Percentiles rank a stretch among this genome's conserved stretches.
Conservation (phyloP, 2,797 vertebrate species). For the Epinephelus awoara region DNA sequence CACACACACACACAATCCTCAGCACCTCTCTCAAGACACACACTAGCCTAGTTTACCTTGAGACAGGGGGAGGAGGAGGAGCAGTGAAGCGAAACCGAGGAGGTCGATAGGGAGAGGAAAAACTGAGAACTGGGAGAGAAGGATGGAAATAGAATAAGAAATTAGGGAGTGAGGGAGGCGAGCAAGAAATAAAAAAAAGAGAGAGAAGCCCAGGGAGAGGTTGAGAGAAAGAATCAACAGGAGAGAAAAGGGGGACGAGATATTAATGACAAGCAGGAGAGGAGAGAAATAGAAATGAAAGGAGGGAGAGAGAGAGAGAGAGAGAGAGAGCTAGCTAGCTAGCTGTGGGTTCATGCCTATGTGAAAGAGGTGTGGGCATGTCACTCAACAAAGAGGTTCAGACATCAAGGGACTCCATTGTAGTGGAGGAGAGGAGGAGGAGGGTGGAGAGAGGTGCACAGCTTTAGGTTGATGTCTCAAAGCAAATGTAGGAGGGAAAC, state of each 20-base stretch:
- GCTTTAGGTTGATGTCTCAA: constrained; percentile 52
- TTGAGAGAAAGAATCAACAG: constrained; percentile 32
- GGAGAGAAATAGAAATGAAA: constrained; percentile 31
- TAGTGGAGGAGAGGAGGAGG: constrained; percentile 32
- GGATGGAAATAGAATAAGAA: constrained; percentile 57
- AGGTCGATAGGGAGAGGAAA: constrained; percentile 64
- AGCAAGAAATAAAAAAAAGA: constrained; percentile 27
- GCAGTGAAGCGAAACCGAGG: constrained; percentile 66
- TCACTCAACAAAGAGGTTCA: constrained; percentile 55
- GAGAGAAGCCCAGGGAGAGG: constrained; percentile 13
- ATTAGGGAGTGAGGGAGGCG: constrained; percentile 22
- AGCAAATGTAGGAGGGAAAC: constrained; percentile 49
- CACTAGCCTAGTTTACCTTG: constrained; percentile 69
- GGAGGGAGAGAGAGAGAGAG: neutral
- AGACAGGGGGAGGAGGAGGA: constrained; percentile 62
- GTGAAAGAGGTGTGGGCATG: constrained; percentile 43
- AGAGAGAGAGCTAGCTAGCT: neutral
- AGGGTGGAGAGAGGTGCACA: constrained; percentile 16
- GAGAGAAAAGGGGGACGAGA: constrained; percentile 30
- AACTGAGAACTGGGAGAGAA: constrained; percentile 45
- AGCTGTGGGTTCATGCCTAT: constrained; percentile 27
- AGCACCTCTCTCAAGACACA: constrained; percentile 59
- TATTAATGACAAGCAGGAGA: constrained; percentile 41
- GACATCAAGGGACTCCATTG: constrained; percentile 43
- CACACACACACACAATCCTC: constrained; percentile 13